Percentiles rank a stretch among this genome's conserved stretches.
These are phyloP conservation scores for Myotis vivesi DNA, from an alignment of 2,797 vertebrate species.

Conservation along the genomic window DNA sequence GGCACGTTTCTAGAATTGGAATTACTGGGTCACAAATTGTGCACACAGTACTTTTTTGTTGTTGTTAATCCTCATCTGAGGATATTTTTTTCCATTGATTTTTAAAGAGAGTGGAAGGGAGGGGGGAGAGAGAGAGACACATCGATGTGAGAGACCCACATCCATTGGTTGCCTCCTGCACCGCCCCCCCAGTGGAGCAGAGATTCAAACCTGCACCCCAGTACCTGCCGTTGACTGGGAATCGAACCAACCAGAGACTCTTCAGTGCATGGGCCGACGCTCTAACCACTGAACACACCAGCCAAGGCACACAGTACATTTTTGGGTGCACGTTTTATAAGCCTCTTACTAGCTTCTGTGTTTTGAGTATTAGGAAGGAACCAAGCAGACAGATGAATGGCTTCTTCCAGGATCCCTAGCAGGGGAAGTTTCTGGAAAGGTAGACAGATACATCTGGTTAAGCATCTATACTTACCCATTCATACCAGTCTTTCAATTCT, in stretches of 20 bases:
- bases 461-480: not conserved
- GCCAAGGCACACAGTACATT: not conserved
- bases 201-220: too few species aligned
- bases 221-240: too few species aligned
- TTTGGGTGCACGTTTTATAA: not conserved
- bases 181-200: too few species aligned
- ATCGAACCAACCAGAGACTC: too few species aligned
- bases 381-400: not conserved
- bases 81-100: too few species aligned
- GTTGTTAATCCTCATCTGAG: too few species aligned
- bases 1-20: not conserved
- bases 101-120: too few species aligned
- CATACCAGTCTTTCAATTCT: not conserved
- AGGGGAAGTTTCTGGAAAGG: not conserved
- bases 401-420: not conserved
- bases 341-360: not conserved
- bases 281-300: too few species aligned
- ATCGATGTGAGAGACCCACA: too few species aligned
- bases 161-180: too few species aligned
- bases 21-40: not conserved
- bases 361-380: conserved; percentile 20
- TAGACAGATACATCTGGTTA: not conserved
- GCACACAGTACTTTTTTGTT: not conserved
- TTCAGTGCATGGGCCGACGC: too few species aligned
- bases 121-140: too few species aligned